Evolutionary conservation across 2,888 invertebrate genomes (phyloP), one percentile per base, ranked within the genome.

Genomic region (Nysson spinosus): DNA sequence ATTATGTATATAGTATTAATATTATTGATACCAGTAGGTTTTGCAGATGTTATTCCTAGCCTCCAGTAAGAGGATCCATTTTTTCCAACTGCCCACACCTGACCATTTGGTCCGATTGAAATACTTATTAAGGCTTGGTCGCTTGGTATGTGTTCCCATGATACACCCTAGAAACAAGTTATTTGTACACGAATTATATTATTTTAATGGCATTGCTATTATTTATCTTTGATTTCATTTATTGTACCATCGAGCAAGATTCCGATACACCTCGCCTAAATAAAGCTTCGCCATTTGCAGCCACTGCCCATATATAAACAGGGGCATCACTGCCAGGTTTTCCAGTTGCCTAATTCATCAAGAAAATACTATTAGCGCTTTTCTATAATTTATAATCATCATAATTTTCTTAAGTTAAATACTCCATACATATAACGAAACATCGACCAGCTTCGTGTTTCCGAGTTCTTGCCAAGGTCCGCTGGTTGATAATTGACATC

Each of bases 381-480:
- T 39, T 2, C 30, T 11, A n/a, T n/a, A 11, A 32, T 14, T 11
- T 39, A 4, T 34, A 20, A 20, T 44, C 4, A 51, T 17, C 16
- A 20, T n/a, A 1, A 5, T 20, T 4, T 34, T 16, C 20, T 44
- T 1, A 16, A 19, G 14, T 32, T n/a, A 2, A 52, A 30, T 6
- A 3, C 44, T 22, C 75, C 89, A 80, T 81, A 93, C 92, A 88
- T 93, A 92, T 81, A 95, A 83, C 7, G 95, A 93, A 26, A 96
- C 90, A 85, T 96, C 95, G 6, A 94, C 84, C 63, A 97, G 89
- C 84, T 94, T 94, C 1, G 96, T 94, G 76, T 94, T 95, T n/a
- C 95, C 96, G 28, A 95, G 89, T 77, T 95, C 93, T 75, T 92
- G 89, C 97, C 97, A 97, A 0, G 97, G 97, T 0, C 97, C 97